Conservation (phyloP, 2,797 vertebrate genomes). For the Sphenodon punctatus region DNA sequence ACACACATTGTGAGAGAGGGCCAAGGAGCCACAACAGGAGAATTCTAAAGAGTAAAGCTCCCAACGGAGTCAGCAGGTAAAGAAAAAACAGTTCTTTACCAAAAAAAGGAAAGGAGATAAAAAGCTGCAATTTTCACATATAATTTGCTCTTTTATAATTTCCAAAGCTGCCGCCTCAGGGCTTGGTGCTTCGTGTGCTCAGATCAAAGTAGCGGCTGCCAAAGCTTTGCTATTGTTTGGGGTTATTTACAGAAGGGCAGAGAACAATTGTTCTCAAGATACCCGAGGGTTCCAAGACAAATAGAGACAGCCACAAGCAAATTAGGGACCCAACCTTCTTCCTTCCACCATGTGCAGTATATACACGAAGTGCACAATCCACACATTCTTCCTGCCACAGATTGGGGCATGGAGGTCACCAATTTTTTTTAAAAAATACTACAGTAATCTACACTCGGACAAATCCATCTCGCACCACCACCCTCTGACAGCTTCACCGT, state of each 20-base stretch:
- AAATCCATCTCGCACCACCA: background rate
- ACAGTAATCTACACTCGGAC: background rate
- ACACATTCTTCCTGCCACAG: background rate
- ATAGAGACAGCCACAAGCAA: conserved; percentile 12
- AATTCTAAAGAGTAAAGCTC: conserved; percentile 23
- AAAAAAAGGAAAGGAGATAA: background rate
- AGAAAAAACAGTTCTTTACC: conserved; percentile 32
- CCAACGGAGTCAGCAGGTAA: conserved; percentile 4
- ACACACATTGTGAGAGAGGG: conserved; percentile 22
- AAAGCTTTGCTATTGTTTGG: conserved; percentile 42
- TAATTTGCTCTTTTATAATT: conserved; percentile 29
- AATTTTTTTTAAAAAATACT: background rate
- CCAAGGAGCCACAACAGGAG: background rate
- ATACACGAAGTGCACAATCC: background rate
- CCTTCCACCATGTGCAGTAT: background rate
- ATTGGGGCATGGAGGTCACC: too few relatives aligned
- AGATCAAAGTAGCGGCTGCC: conserved; percentile 20
- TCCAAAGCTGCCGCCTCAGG: conserved; percentile 22
- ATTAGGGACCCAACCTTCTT: conserved; percentile 2
- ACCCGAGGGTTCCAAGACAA: conserved; percentile 18
- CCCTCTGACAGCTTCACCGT: background rate
- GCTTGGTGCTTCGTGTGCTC: background rate
- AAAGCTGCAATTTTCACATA: conserved; percentile 1
- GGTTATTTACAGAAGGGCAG: conserved; percentile 42
- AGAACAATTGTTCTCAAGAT: conserved; percentile 50